Evolutionary conservation across 2,113 vertebrate species (phyloP), one percentile per base, ranked within the genome.

Genomic region (Cathartes aura): DNA sequence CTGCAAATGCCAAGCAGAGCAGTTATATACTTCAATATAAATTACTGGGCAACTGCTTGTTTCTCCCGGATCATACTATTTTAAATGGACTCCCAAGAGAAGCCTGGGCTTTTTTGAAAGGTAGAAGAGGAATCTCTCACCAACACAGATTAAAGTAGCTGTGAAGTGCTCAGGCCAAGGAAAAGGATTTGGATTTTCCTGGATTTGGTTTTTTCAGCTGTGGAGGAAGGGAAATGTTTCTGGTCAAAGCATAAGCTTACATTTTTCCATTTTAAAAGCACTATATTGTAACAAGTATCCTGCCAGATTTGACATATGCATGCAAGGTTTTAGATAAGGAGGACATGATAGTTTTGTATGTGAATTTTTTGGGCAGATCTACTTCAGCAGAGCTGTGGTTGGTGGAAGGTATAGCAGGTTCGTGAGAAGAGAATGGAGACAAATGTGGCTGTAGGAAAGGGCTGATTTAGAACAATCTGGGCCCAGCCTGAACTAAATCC

Each of bases 1-100:
- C 80, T 95, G 85, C 94, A 89, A 96, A 93, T 93, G 82, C 88
- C 89, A 86, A 71, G 90, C 53, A 21, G 82, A 78, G 43, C 82
- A 66, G 83, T 91, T 95, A 79, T 45, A 71, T 75, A 18, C 48
- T 94, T 83, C 73, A 75, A 71, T 48, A 21, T 82, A 85, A 96
- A 86, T 94, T 80, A 93, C 82, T 38, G 60, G 92, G 42, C 92
- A 76, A 73, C n/a, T 72, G 73, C 66, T 87, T 13, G 22, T 53
- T 89, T 89, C 34, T 75, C 50, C 62, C 63, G 21, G 32, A 72
- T 58, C 9, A 1, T 12, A 22, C 30, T 50, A 1, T 34, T 84
- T 47, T 43, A 45, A 72, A 55, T 50, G 12, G 52, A 47, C 18
- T 92, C 53, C 75, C 95, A 84, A 90, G 78, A 82, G 73, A 80